Percentiles rank a stretch among this genome's conserved stretches.
phyloP scores from a whole-genome alignment of 2,113 vertebrate genomes.

The Accipiter virgatus region DNA sequence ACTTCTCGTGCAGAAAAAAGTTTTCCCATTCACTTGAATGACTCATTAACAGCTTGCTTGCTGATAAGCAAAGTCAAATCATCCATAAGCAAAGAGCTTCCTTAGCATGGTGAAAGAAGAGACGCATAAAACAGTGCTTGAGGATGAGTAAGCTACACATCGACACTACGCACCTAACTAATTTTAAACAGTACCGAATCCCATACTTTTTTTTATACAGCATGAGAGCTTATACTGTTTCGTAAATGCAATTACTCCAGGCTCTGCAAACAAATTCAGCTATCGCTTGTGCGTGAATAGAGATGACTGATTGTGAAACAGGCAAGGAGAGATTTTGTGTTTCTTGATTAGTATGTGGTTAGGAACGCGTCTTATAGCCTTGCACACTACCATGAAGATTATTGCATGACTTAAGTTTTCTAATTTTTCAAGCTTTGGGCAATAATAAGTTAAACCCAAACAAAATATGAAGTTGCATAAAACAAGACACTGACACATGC shows the following conservation, averaged over 20 bases:
- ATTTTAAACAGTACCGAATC: not conserved
- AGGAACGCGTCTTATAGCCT: slow-evolving; percentile 55
- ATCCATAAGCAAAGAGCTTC: not conserved
- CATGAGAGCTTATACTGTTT: not conserved
- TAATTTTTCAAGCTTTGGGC: not conserved
- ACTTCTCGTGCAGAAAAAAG: not conserved
- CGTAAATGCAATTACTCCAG: slow-evolving; percentile 50
- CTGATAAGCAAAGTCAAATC: not conserved
- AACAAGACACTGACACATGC: not conserved
- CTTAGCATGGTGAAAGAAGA: not conserved
- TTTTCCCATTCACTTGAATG: not conserved
- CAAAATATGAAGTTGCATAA: not conserved
- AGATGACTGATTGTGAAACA: slow-evolving; percentile 74
- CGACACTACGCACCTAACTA: not conserved
- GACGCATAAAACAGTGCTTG: not conserved
- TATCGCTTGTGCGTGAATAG: slow-evolving; percentile 42
- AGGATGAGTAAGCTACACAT: not conserved
- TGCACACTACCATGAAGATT: slow-evolving; percentile 54
- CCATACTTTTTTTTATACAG: not conserved
- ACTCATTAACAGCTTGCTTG: not conserved
- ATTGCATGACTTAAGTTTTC: not conserved
- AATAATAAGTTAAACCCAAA: not conserved
- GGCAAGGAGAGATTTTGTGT: slow-evolving; percentile 67
- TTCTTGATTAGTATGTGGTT: slow-evolving; percentile 56
- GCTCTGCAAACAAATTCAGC: slow-evolving; percentile 68